phyloP scores from a whole-genome alignment of 2,888 invertebrate genomes.

The Ophraella communa region DNA sequence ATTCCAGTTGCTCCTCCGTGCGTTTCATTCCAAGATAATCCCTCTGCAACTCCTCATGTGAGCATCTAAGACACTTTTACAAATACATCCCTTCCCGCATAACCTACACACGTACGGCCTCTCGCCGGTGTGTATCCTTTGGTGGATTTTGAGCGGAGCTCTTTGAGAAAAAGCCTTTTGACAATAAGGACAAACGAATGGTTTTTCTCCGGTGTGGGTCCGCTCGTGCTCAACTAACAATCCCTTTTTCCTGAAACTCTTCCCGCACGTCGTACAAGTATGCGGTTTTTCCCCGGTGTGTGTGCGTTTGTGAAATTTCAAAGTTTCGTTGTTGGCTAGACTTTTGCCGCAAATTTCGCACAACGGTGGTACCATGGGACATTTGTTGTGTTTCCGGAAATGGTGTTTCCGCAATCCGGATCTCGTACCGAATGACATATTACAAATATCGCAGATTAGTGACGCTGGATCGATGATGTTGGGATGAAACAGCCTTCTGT shows the following conservation, averaged over 20 bases:
- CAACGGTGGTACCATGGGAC: conserved; percentile 39
- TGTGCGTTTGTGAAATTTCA: conserved; percentile 50
- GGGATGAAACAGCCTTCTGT: conserved; percentile 50
- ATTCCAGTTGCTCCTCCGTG: no score
- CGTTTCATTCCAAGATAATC: conserved; percentile 28
- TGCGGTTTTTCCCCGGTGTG: conserved; percentile 51
- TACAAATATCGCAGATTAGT: conserved; percentile 36
- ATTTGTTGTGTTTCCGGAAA: conserved; percentile 41
- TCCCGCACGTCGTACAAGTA: conserved; percentile 55
- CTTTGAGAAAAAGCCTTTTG: conserved; percentile 61
- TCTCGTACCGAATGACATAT: conserved; percentile 41
- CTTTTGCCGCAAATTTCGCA: conserved; percentile 58
- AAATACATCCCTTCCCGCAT: conserved; percentile 45
- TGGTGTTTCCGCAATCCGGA: conserved; percentile 44
- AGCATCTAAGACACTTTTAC: conserved; percentile 43
- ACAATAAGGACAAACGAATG: conserved; percentile 59
- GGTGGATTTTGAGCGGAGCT: conserved; percentile 48
- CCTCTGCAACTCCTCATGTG: conserved; percentile 43
- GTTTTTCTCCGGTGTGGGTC: conserved; percentile 53
- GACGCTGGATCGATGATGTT: conserved; percentile 21
- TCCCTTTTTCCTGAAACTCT: conserved; percentile 61
- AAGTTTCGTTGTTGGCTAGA: conserved; percentile 49
- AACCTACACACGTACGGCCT: conserved; percentile 48
- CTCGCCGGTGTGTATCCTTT: conserved; percentile 54
- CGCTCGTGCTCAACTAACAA: conserved; percentile 50